A percentile compares a stretch with the other conserved stretches of the same genome.
phyloP scores from a whole-genome alignment of 2,797 vertebrate genomes.

The Orestias chungarensis region DNA sequence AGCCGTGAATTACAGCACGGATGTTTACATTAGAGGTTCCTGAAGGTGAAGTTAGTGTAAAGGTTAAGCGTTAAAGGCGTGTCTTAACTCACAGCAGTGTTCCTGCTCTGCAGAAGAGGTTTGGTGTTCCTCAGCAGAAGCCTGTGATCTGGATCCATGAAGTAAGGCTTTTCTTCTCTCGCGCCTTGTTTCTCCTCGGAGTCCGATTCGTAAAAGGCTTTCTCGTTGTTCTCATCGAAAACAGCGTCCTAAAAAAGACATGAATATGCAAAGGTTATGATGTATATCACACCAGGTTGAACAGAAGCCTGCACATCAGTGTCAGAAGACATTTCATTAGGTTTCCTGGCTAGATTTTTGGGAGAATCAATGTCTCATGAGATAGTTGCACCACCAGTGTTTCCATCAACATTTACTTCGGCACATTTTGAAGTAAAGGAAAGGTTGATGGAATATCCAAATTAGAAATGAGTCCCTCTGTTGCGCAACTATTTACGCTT shows the following conservation, averaged over 20 bases:
- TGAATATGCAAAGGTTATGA: neutral
- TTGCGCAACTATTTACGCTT: too few relatives aligned
- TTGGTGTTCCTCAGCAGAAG: constrained; percentile 93
- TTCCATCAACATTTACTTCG: too few relatives aligned
- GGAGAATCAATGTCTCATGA: neutral
- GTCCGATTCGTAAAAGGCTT: constrained; percentile 91
- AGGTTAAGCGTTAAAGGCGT: neutral
- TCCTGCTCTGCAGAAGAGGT: constrained; percentile 94
- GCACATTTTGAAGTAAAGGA: too few relatives aligned
- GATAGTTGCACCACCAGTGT: too few relatives aligned
- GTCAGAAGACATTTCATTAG: neutral
- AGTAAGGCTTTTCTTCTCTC: constrained; percentile 74
- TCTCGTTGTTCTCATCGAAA: constrained; percentile 84
- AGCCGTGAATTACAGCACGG: neutral
- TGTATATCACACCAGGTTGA: neutral
- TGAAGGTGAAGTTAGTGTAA: neutral
- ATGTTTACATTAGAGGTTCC: neutral
- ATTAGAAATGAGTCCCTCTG: too few relatives aligned
- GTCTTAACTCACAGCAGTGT: constrained; percentile 88
- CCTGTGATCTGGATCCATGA: constrained; percentile 96
- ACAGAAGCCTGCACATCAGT: neutral
- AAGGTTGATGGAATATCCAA: too few relatives aligned
- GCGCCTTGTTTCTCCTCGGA: constrained; percentile 82
- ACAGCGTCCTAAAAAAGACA: constrained; percentile 74
- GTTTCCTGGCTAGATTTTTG: neutral